Base-by-base conservation (phyloP, 2,113 vertebrate species). In the Heteronetta atricapilla region DNA sequence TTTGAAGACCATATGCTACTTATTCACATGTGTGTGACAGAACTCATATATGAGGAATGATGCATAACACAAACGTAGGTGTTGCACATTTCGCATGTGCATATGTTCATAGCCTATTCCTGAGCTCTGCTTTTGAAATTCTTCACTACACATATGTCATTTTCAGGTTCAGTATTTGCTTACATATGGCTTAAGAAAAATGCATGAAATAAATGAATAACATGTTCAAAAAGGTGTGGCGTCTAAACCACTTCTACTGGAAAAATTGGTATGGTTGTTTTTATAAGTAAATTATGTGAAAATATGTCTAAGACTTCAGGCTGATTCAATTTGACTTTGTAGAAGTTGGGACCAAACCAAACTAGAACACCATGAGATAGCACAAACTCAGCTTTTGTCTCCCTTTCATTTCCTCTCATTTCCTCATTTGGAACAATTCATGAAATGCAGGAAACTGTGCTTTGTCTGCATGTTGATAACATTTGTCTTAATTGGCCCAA, bases 1-100 rank as follows among this genome's bases (percentile, higher is more conserved):
- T 96, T 92, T 96, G 92, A 96, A 94, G 88, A 84, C 93, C 95
- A 97, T 95, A 94, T 96, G 94, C n/a, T 86, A 84, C 83, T 94
- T 93, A 90, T 84, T 96, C 95, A 93, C 95, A 95, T 95, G 86
- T 23, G 1, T 97, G 89, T 96, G 92, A 90, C 74, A 93, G 91
- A 96, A 92, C 92, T 96, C 92, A 94, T 75, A 95, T 90, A 95
- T 93, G 92, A 93, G 86, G 83, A 93, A 62, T 64, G 88, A 81
- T 90, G 72, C 40, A 87, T 94, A 97, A 94, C 80, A 94, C 73
- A 97, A 88, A 93, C 50, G 90, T 96, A 90, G 95, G 95, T 95
- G 93, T 95, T 96, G 90, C 90, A 96, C 86, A 94, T 97, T 96
- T 95, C 5, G 33, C 53, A 96, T 88, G 66, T 96, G 77, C 95